Conservation (phyloP, 1,140 invertebrate species). For the Drosophila lacteicornis region DNA sequence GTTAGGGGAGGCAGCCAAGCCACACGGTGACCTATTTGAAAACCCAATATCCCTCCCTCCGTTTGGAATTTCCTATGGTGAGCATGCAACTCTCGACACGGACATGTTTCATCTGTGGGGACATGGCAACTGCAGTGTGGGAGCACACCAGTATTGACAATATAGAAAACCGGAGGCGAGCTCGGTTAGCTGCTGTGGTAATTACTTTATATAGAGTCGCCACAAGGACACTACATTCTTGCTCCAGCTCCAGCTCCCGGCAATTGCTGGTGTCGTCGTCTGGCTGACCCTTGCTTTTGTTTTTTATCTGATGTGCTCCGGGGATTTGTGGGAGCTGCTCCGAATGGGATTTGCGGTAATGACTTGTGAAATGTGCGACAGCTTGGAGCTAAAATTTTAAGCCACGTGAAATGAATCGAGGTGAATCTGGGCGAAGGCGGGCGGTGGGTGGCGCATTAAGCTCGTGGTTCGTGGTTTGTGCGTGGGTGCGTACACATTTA, state of each 20-base stretch:
- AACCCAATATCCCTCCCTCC: not conserved
- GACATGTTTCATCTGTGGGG: conserved; percentile 41
- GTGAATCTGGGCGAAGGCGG: conserved; percentile 13
- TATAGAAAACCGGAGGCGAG: conserved; percentile 23
- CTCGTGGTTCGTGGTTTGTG: conserved; percentile 1
- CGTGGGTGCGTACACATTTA: conserved; percentile 1
- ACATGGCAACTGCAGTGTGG: not conserved
- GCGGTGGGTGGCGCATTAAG: not conserved
- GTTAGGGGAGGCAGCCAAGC: conserved; percentile 11
- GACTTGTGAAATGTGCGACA: conserved; percentile 74
- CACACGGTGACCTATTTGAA: conserved; percentile 61
- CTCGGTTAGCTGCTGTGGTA: conserved; percentile 44
- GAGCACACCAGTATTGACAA: conserved; percentile 28
- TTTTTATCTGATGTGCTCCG: conserved; percentile 46
- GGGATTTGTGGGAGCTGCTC: conserved; percentile 48
- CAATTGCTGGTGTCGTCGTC: conserved; percentile 22
- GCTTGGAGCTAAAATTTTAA: conserved; percentile 56
- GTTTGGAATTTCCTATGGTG: conserved; percentile 1
- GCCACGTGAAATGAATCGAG: conserved; percentile 41
- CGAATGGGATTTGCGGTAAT: conserved; percentile 69
- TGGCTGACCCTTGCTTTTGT: conserved; percentile 10
- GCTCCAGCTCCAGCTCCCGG: conserved; percentile 1
- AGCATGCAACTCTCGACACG: conserved; percentile 8
- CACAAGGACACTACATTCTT: conserved; percentile 36
- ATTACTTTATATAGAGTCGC: conserved; percentile 50